phyloP scores from a whole-genome alignment of 2,888 invertebrate genomes.

The Matsumyia berberina region DNA sequence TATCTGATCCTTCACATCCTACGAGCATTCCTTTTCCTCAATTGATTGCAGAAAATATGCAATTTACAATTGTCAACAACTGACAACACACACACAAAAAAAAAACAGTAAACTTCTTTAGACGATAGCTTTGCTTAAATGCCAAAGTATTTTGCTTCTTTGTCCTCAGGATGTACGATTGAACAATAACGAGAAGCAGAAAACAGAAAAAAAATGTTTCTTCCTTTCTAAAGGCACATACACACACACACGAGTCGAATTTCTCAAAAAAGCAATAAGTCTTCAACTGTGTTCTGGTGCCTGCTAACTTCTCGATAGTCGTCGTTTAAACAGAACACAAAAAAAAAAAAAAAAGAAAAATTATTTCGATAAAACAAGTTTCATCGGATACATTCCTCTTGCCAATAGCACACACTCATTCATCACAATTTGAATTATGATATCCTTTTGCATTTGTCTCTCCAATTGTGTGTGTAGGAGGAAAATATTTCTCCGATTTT shows the following conservation, averaged over 20 bases:
- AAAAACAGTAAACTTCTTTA: conserved; percentile 7
- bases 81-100: conserved; percentile 1
- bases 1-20: background rate
- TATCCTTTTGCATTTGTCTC: conserved; percentile 37
- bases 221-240: background rate
- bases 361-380: conserved; percentile 30
- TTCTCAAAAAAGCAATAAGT: conserved; percentile 3
- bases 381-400: conserved; percentile 39
- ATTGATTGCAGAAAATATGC: conserved; percentile 49
- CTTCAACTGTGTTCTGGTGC: background rate
- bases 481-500: conserved; percentile 12
- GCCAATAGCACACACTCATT: conserved; percentile 30
- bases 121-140: background rate
- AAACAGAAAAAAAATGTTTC: conserved; percentile 14
- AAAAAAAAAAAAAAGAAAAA: background rate
- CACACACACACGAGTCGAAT: background rate
- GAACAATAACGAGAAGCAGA: conserved; percentile 16
- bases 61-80: conserved; percentile 56
- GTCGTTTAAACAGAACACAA: conserved; percentile 10
- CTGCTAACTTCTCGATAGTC: conserved; percentile 24
- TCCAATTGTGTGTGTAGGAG: background rate
- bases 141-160: conserved; percentile 28
- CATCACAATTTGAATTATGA: conserved; percentile 62
- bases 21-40: conserved; percentile 27
- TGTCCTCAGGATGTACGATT: conserved; percentile 40